Base-by-base conservation (phyloP, 1,140 invertebrate species). In the Heliothis subflexa region DNA sequence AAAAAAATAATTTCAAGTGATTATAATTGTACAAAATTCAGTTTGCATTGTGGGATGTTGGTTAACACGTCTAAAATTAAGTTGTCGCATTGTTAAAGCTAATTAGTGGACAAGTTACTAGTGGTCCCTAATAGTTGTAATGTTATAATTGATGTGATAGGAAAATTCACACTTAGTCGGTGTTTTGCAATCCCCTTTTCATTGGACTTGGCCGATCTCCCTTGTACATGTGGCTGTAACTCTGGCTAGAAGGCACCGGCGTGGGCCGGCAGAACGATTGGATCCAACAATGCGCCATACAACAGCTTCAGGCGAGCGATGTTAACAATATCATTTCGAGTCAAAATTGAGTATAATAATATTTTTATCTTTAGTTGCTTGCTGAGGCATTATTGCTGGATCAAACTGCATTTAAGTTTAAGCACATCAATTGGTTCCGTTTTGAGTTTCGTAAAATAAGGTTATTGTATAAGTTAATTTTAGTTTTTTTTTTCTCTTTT, bases 101-200 rank as follows among this genome's bases (percentile, higher is more conserved):
- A 90, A 90, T 90, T 88, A 88, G 85, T 74, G 89, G 88, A 85
- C 86, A 77, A 79, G 73, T 88, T 87, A 83, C 81, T 84, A 89
- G 82, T 83, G 75, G 89, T 90, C 85, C 86, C 85, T 84, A 81
- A 88, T 93, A 92, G 88, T 87, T 88, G 86, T 93, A 90, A 90
- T 91, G 81, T 88, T 88, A 83, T 89, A 91, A 88, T 91, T 84
- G 88, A 91, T 93, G 91, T 92, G 89, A 91, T 89, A 93, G 78
- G 74, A 85, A 83, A 72, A 78, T 85, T 90, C 85, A 90, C 85
- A 86, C 73, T 88, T 88, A 91, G 91, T 93, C 88, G 86, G 86
- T 93, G 90, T 93, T 87, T 90, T 85, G 84, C 87, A 90, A 88
- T 86, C 82, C 85, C 81, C 82, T 59, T 64, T 80, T 59, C 68